Evolutionary conservation across 2,797 vertebrate species (phyloP), one percentile per base, ranked within the genome.

Genomic region (Myotis vivesi): DNA sequence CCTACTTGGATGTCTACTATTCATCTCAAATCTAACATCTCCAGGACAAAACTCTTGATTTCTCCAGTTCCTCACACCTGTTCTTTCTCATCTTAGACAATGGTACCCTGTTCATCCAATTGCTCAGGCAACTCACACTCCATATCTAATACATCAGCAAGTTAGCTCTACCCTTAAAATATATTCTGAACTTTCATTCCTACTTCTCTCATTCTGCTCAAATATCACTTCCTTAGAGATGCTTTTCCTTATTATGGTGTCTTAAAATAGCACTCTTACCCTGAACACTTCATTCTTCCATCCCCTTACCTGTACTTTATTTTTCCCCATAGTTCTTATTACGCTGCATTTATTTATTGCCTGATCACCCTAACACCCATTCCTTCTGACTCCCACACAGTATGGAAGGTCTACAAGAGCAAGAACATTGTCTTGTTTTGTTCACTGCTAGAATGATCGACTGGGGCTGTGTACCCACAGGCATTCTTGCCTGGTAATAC

Each of bases 161-260:
- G 76, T 69, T 33, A 82, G 66, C 28, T 46, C 41, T 79, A 19
- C 10, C 87, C 82, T 88, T 87, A 94, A 84, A 92, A 81, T 59
- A 68, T 11, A 89, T 82, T 73, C 46, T 53, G 75, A 84, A 30
- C 33, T 64, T 81, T 81, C 73, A 30, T 41, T 55, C 19, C 44
- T 77, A 33, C 23, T 41, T 66, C 38, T 91, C 88, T 85, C 38
- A 81, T 62, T 93, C 73, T 84, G 23, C 4, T 41, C 86, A 68
- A 84, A 68, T 51, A 81, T 88, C 81, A 90, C 20, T 30, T 82
- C 36, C 69, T 77, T 46, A 81, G 85, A 76, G 62, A 87, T n/a
- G 15, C n/a, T 51, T 51, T 66, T 22, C 86, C 25, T 86, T 19
- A 46, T 55, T 66, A 23, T 2, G 19, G n/a, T 49, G 23, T 92